Evolutionary conservation across 1,140 invertebrate species (phyloP).

Genomic region (Bombus confusus): DNA sequence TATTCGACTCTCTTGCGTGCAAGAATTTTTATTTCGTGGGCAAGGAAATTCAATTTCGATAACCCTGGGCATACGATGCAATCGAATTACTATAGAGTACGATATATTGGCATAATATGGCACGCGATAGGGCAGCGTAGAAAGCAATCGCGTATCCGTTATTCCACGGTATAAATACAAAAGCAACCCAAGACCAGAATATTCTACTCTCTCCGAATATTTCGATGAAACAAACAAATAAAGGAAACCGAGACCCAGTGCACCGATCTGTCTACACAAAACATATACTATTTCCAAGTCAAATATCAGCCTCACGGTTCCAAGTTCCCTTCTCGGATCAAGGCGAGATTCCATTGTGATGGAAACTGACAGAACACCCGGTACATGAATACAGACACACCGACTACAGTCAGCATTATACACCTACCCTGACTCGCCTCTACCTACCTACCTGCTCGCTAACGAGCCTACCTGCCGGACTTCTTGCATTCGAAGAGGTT

Average conservation of each 20-base stretch:
- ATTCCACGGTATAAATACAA: not conserved
- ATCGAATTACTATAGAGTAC: no score
- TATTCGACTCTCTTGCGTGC: not conserved
- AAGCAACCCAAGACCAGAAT: not conserved
- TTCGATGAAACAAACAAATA: not conserved
- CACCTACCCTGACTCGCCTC: slow-evolving; percentile 73
- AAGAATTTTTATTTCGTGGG: not conserved
- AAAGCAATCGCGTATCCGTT: not conserved
- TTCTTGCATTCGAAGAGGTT: slow-evolving; percentile 77
- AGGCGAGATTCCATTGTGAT: slow-evolving; percentile 24
- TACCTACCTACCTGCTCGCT: slow-evolving; percentile 80
- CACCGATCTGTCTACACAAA: not conserved
- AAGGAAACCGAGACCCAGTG: not conserved
- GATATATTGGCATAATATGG: no score
- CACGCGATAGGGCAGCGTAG: not conserved
- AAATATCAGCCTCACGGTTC: not conserved
- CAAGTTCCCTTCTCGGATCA: not conserved
- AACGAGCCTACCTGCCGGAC: slow-evolving; percentile 82
- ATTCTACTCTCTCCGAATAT: not conserved
- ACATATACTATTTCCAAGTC: slow-evolving; percentile 12
- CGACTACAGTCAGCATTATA: slow-evolving; percentile 77
- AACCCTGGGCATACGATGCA: no score
- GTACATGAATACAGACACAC: slow-evolving; percentile 74
- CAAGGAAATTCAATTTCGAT: no score
- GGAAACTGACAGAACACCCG: slow-evolving; percentile 69